A percentile compares a stretch with the other conserved stretches of the same genome.
Conservation (phyloP, 2,113 vertebrate genomes). For the Cheilinus undulatus region DNA sequence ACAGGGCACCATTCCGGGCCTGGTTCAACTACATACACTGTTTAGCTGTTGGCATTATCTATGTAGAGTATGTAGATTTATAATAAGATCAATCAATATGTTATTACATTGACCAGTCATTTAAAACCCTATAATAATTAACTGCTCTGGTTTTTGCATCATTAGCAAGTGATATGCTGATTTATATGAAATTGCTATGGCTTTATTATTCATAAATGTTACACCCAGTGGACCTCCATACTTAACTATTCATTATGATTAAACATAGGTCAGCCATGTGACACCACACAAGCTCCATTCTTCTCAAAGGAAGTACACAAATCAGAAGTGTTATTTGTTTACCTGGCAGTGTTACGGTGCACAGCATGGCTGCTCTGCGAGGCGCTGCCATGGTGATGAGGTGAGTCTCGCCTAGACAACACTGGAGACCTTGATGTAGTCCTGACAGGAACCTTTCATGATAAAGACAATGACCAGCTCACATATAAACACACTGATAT, state of each 20-base stretch:
- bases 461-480: slow-evolving; percentile 73
- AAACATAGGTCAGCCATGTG: background rate
- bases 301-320: too few species aligned
- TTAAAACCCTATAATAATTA: too few species aligned
- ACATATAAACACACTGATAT: slow-evolving; percentile 26
- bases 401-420: slow-evolving; percentile 91
- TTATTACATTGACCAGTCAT: too few species aligned
- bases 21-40: background rate
- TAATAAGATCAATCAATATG: background rate
- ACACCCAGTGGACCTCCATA: background rate
- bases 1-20: slow-evolving; percentile 4
- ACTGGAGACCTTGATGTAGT: slow-evolving; percentile 95
- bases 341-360: slow-evolving; percentile 92
- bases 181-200: too few species aligned
- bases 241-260: background rate
- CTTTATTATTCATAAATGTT: background rate
- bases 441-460: slow-evolving; percentile 89
- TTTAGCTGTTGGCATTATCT: too few species aligned
- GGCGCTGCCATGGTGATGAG: slow-evolving; percentile 88
- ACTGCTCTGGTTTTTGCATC: too few species aligned
- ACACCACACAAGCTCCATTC: background rate
- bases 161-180: too few species aligned
- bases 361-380: slow-evolving; percentile 86
- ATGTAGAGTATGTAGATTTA: background rate
- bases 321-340: slow-evolving; percentile 23